Evolutionary conservation across 2,113 vertebrate genomes (phyloP).

Genomic region (Periophthalmodon schlosseri): DNA sequence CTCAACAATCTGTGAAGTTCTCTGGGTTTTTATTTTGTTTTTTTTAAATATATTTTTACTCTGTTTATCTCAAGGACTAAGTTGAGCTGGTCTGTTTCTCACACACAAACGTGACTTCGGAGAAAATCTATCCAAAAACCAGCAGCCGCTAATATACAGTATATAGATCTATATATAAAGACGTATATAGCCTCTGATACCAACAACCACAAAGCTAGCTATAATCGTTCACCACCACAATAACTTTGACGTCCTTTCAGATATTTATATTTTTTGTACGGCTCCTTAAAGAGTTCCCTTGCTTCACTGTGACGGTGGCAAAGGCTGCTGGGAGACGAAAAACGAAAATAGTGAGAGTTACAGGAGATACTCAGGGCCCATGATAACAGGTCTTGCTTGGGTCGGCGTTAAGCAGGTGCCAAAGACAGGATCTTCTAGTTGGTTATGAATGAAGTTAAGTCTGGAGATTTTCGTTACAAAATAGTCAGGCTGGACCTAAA

Average conservation of each 20-base stretch:
- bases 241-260: conserved; percentile 35
- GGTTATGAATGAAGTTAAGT: conserved; percentile 14
- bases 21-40: conserved; percentile 20
- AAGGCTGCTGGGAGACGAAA: conserved; percentile 55
- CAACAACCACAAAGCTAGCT: conserved; percentile 17
- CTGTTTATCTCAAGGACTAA: conserved; percentile 42
- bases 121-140: conserved; percentile 54
- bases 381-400: conserved; percentile 35
- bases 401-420: conserved; percentile 55
- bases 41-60: conserved; percentile 28
- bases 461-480: not conserved
- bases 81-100: conserved; percentile 42
- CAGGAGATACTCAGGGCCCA: conserved; percentile 70
- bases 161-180: conserved; percentile 14
- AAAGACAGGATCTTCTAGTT: conserved; percentile 47
- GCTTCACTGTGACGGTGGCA: conserved; percentile 72
- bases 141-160: conserved; percentile 45
- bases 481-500: conserved; percentile 5
- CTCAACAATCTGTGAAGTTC: conserved; percentile 23
- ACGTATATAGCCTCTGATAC: conserved; percentile 4
- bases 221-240: conserved; percentile 20
- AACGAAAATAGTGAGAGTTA: conserved; percentile 35
- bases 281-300: conserved; percentile 48
- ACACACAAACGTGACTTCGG: conserved; percentile 34
- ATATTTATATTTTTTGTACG: conserved; percentile 49